Percentiles rank a stretch among this genome's conserved stretches.
phyloP scores from a whole-genome alignment of 2,888 invertebrate genomes.

The Oligia latruncula region DNA sequence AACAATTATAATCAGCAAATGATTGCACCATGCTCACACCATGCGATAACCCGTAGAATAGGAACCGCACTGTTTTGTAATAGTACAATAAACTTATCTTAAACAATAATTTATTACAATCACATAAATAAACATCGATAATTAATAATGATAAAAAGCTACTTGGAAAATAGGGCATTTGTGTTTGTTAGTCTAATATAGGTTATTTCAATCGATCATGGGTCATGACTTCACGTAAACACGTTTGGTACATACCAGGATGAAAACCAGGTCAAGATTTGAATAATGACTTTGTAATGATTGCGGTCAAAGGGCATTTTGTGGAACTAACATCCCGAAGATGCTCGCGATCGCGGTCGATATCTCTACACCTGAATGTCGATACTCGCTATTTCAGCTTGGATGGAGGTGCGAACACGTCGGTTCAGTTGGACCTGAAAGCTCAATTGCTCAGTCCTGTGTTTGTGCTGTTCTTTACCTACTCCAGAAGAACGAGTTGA shows the following conservation, averaged over 20 bases:
- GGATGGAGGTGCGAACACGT: neutral
- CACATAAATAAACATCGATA: conserved; percentile 50
- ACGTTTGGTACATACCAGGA: conserved; percentile 22
- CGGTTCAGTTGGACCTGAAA: too few relatives aligned
- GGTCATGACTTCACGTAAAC: conserved; percentile 52
- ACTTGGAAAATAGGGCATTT: conserved; percentile 45
- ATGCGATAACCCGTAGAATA: conserved; percentile 47
- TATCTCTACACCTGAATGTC: neutral
- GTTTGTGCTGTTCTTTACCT: neutral
- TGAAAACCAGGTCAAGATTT: conserved; percentile 55
- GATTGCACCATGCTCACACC: conserved; percentile 42
- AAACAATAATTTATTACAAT: conserved; percentile 63
- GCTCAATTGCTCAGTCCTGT: neutral
- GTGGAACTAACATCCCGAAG: neutral
- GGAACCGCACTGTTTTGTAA: conserved; percentile 48
- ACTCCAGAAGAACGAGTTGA: neutral
- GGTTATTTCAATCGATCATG: conserved; percentile 48
- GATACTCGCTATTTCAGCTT: neutral
- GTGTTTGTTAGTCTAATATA: conserved; percentile 56
- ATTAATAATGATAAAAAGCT: conserved; percentile 56
- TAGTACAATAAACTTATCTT: conserved; percentile 52
- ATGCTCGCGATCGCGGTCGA: neutral
- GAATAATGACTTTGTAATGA: conserved; percentile 51
- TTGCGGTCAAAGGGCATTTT: neutral
- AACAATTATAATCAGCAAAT: conserved; percentile 5